Percentiles rank a stretch among this genome's conserved stretches.
phyloP scores from a whole-genome alignment of 2,797 vertebrate species.

The Tympanoctomys barrerae region DNA sequence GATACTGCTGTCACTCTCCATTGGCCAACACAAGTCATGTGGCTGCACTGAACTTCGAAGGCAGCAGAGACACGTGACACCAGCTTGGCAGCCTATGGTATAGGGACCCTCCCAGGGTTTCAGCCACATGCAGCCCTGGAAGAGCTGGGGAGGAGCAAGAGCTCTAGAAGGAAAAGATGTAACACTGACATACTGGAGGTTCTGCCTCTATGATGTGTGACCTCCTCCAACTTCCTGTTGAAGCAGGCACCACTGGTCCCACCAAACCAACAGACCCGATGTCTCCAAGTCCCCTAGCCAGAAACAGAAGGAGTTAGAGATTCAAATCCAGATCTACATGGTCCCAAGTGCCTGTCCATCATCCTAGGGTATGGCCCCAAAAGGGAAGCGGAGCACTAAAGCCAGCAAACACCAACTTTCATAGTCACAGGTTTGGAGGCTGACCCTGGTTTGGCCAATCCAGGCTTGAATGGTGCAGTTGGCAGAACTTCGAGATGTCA shows the following conservation, averaged over 20 bases:
- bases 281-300: neutral
- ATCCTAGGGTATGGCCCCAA: neutral
- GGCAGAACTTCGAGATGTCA: neutral
- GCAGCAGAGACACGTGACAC: accelerated
- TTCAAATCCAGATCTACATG: neutral
- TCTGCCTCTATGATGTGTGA: neutral
- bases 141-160: neutral
- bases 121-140: neutral
- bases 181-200: no score
- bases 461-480: neutral
- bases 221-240: neutral
- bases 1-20: neutral
- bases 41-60: neutral
- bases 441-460: neutral
- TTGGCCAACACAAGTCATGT: neutral
- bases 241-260: neutral
- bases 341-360: no score
- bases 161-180: neutral
- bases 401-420: neutral
- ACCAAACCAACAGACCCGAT: no score
- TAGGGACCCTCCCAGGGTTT: neutral
- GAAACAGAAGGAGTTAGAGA: neutral
- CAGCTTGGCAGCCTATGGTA: neutral
- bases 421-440: neutral
- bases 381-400: no score